Percentiles rank a stretch among this genome's conserved stretches.
Conservation (phyloP, 2,113 vertebrate species). For the Nothocercus julius region DNA sequence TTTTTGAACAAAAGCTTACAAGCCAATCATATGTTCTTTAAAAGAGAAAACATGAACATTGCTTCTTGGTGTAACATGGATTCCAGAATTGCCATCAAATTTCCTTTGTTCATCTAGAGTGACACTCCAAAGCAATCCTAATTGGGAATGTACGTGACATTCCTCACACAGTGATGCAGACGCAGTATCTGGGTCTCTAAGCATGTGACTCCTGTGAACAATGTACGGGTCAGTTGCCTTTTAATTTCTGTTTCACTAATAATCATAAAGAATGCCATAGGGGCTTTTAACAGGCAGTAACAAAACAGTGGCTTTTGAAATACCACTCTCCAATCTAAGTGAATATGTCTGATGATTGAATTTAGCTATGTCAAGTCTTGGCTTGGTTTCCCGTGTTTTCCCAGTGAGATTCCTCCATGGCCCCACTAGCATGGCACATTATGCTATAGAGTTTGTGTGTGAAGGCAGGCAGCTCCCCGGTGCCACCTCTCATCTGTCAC, state of each 20-base stretch:
- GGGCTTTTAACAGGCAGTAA: slow-evolving; percentile 7
- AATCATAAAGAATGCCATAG: slow-evolving; percentile 55
- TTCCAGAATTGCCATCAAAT: neutral
- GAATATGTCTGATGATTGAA: slow-evolving; percentile 9
- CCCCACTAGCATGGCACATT: slow-evolving; percentile 9
- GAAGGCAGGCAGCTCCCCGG: slow-evolving; percentile 15
- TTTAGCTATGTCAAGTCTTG: slow-evolving; percentile 33
- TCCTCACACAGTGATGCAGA: slow-evolving; percentile 33
- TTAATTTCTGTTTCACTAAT: slow-evolving; percentile 62
- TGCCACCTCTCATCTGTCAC: slow-evolving; percentile 49
- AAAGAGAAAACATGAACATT: neutral
- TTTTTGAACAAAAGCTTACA: neutral
- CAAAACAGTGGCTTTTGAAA: slow-evolving; percentile 22
- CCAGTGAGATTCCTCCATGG: slow-evolving; percentile 33
- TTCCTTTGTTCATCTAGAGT: neutral
- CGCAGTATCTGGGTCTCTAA: slow-evolving; percentile 12
- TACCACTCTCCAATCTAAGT: slow-evolving; percentile 8
- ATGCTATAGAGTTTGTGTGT: slow-evolving; percentile 35
- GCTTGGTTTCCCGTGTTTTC: slow-evolving; percentile 49
- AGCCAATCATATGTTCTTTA: neutral
- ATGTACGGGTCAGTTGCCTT: slow-evolving; percentile 41
- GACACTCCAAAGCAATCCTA: neutral
- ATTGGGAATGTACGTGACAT: slow-evolving; percentile 15
- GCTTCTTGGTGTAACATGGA: neutral
- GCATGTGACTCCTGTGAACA: slow-evolving; percentile 11